These are phyloP conservation scores for Cryptophagus acutangulus DNA, from an alignment of 2,888 invertebrate genomes.

Conservation along the genomic window DNA sequence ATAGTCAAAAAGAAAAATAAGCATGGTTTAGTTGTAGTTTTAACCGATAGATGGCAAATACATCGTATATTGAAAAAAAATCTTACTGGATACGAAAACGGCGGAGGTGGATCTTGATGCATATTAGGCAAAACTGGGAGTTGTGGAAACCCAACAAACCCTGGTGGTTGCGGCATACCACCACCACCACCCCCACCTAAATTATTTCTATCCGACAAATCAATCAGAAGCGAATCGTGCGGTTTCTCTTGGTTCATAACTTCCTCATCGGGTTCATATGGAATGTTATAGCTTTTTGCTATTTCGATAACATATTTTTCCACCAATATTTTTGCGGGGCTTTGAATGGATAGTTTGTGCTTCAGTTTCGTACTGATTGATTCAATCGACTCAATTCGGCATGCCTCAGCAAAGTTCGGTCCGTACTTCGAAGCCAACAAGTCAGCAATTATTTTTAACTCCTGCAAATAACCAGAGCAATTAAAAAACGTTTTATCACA, in stretches of 20 bases:
- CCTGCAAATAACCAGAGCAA: slow-evolving; percentile 45
- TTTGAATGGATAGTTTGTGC: slow-evolving; percentile 89
- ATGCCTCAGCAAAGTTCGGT: slow-evolving; percentile 85
- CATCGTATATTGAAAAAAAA: not conserved
- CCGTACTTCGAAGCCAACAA: slow-evolving; percentile 90
- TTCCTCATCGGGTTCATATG: slow-evolving; percentile 92
- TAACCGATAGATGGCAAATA: too few relatives aligned
- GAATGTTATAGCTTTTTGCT: slow-evolving; percentile 90
- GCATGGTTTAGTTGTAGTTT: too few relatives aligned
- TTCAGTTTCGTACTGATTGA: slow-evolving; percentile 87
- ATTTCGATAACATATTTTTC: slow-evolving; percentile 96
- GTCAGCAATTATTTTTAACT: slow-evolving; percentile 78
- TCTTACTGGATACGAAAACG: slow-evolving; percentile 64
- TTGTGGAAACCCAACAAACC: slow-evolving; percentile 77
- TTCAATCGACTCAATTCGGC: slow-evolving; percentile 73
- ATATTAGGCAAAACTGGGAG: slow-evolving; percentile 59
- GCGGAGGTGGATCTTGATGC: slow-evolving; percentile 50
- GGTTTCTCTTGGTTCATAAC: slow-evolving; percentile 71
- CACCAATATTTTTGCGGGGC: slow-evolving; percentile 90
- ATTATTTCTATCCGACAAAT: slow-evolving; percentile 56
- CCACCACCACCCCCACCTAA: slow-evolving; percentile 51
- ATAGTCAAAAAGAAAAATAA: too few relatives aligned
- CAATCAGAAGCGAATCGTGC: slow-evolving; percentile 64
- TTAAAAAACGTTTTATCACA: not conserved
- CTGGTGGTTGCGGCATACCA: slow-evolving; percentile 65